Conservation (phyloP, 2,797 vertebrate genomes). For the Typhlichthys eigenmanni region DNA sequence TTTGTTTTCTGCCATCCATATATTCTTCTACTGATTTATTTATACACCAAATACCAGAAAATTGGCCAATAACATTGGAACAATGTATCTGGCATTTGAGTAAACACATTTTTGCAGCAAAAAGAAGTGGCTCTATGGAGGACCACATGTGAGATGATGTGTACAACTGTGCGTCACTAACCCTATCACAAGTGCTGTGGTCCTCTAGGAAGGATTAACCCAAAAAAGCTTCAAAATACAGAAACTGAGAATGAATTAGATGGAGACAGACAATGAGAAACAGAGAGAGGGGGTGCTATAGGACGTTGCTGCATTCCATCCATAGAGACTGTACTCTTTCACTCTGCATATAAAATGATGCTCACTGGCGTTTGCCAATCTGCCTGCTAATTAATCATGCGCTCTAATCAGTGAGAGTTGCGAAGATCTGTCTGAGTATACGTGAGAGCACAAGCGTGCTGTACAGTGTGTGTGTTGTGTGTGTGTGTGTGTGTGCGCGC, state of each 20-base stretch:
- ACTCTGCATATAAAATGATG: conserved; percentile 65
- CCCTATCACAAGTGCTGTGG: conserved; percentile 52
- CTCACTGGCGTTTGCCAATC: conserved; percentile 72
- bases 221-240: conserved; percentile 76
- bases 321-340: conserved; percentile 67
- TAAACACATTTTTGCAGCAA: too few relatives aligned
- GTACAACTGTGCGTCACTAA: conserved; percentile 67
- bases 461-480: conserved; percentile 9
- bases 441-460: conserved; percentile 8
- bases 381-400: conserved; percentile 77
- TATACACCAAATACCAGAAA: too few relatives aligned
- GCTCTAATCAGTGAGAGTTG: conserved; percentile 70
- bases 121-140: not conserved
- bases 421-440: conserved; percentile 24
- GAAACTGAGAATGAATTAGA: conserved; percentile 37
- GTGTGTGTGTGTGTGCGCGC: conserved; percentile 6
- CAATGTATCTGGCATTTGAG: too few relatives aligned
- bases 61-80: too few relatives aligned
- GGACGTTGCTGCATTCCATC: conserved; percentile 67
- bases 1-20: too few relatives aligned
- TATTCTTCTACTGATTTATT: too few relatives aligned
- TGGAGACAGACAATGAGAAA: conserved; percentile 53
- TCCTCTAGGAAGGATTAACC: conserved; percentile 82
- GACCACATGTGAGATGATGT: conserved; percentile 24
- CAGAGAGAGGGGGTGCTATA: conserved; percentile 49